Conservation (phyloP, 2,113 vertebrate species). For the Gopherus evgoodei region DNA sequence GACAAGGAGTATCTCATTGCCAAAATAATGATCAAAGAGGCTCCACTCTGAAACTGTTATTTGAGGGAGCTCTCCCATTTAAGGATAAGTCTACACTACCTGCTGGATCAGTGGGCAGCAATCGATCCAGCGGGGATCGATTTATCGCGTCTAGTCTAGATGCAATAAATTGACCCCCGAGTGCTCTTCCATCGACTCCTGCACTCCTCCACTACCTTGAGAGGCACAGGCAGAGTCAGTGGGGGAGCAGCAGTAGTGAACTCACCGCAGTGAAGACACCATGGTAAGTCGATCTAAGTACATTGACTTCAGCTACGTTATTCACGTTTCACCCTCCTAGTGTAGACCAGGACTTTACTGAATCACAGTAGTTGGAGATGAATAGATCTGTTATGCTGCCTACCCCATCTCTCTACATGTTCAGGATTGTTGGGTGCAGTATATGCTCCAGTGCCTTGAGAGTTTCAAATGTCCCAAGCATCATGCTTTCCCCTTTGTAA, state of each 20-base stretch:
- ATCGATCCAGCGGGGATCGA: too few species aligned
- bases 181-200: too few species aligned
- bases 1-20: not conserved
- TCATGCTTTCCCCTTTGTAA: not conserved
- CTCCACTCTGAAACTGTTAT: slow-evolving; percentile 1
- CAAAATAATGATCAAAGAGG: slow-evolving; percentile 26
- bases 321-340: too few species aligned
- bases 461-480: not conserved
- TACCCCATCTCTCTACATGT: not conserved
- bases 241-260: too few species aligned
- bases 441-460: not conserved
- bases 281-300: too few species aligned
- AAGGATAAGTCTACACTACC: not conserved
- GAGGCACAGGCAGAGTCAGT: too few species aligned
- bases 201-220: too few species aligned
- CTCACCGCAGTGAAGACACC: too few species aligned
- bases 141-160: too few species aligned
- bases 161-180: too few species aligned
- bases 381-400: slow-evolving; percentile 10
- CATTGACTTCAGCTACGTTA: too few species aligned
- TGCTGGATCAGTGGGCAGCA: too few species aligned
- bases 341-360: not conserved
- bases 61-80: slow-evolving; percentile 39
- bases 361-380: slow-evolving; percentile 35
- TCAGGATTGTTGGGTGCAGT: not conserved